A percentile compares a stretch with the other conserved stretches of the same genome.
Evolutionary conservation across 1,140 invertebrate species (phyloP).

Genomic region (Psix sp.): DNA sequence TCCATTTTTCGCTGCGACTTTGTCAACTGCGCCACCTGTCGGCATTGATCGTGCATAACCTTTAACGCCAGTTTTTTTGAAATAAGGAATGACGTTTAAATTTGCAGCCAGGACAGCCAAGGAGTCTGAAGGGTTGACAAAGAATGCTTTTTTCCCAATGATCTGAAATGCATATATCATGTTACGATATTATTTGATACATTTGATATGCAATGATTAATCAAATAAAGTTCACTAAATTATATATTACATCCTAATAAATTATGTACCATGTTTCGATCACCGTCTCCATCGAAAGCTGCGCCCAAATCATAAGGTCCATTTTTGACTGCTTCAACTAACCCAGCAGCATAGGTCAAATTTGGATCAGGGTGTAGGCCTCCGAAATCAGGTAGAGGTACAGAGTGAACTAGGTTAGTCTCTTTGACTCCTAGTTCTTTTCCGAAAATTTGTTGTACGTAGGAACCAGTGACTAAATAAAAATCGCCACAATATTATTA

Average conservation of each 20-base stretch:
- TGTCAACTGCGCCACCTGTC: conserved; percentile 97
- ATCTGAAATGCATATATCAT: conserved; percentile 79
- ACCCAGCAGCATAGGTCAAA: conserved; percentile 94
- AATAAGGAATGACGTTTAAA: conserved; percentile 95
- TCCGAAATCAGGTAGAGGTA: conserved; percentile 95
- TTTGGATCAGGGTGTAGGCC: conserved; percentile 99
- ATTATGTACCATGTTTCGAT: conserved; percentile 73
- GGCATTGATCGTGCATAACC: conserved; percentile 99
- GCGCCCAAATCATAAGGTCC: conserved; percentile 95
- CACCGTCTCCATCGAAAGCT: conserved; percentile 99
- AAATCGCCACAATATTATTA: neutral
- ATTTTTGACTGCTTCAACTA: conserved; percentile 87
- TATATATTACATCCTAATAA: conserved; percentile 7
- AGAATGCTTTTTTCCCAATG: conserved; percentile 96
- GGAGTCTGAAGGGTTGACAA: conserved; percentile 98
- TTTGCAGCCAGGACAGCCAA: conserved; percentile 96
- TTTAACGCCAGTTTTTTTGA: conserved; percentile 88
- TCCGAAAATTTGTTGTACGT: conserved; percentile 92
- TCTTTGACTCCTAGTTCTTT: conserved; percentile 88
- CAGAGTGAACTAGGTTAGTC: conserved; percentile 84
- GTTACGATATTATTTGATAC: neutral
- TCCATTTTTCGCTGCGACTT: conserved; percentile 86
- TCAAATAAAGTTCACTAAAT: too few species aligned
- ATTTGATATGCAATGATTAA: too few species aligned
- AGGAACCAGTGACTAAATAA: conserved; percentile 93